phyloP scores from a whole-genome alignment of 2,888 invertebrate species.

The Siphlonurus alternatus region DNA sequence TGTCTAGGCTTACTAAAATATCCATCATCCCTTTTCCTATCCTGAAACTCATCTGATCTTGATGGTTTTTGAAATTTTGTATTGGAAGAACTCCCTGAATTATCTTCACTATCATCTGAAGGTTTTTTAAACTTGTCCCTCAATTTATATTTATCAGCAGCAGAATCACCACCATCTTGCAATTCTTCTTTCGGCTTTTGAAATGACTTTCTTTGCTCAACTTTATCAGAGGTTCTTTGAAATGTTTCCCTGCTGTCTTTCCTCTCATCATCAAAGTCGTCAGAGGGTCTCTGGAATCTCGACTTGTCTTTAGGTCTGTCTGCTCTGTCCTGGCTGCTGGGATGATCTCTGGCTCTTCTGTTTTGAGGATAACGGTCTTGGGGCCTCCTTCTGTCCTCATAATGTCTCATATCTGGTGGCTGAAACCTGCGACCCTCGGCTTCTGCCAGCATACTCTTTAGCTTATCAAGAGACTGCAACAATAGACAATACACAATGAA shows the following conservation, averaged over 20 bases:
- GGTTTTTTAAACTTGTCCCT: constrained; percentile 7
- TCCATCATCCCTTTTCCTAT: not conserved
- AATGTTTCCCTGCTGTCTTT: not conserved
- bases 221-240: no score
- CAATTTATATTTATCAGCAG: no score
- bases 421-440: constrained; percentile 24
- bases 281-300: not conserved
- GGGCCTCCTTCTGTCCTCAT: constrained; percentile 10
- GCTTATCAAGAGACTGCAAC: constrained; percentile 32
- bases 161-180: no score
- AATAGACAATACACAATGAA: constrained; percentile 9
- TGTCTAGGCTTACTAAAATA: not conserved
- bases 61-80: not conserved
- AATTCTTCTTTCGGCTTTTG: no score
- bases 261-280: not conserved
- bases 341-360: not conserved
- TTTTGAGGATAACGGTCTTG: not conserved
- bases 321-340: not conserved
- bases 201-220: no score
- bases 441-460: constrained; percentile 30
- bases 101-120: not conserved
- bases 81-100: not conserved
- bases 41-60: not conserved
- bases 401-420: constrained; percentile 8
- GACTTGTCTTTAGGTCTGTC: no score